These are phyloP conservation scores for Sebastes reedi DNA, from an alignment of 2,797 vertebrate species.

Conservation along the genomic window DNA sequence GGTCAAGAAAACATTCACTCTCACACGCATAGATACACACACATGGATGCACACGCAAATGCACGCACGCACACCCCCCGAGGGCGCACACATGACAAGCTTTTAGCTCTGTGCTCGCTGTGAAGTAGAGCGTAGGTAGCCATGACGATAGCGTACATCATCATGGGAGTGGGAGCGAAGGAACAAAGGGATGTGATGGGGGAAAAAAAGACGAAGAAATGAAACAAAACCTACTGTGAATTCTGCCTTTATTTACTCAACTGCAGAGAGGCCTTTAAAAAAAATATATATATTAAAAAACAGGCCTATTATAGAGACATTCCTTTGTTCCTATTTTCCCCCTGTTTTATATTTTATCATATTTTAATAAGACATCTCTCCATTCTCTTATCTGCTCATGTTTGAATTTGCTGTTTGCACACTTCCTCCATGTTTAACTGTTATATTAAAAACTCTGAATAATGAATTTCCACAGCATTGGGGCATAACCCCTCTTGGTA, in stretches of 20 bases:
- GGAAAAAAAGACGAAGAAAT: neutral
- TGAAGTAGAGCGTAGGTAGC: constrained; percentile 47
- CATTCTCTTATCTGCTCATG: neutral
- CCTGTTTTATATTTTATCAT: neutral
- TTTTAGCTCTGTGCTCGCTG: constrained; percentile 7
- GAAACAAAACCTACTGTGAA: neutral
- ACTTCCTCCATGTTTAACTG: neutral
- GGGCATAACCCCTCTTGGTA: neutral
- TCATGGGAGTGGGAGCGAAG: constrained; percentile 7
- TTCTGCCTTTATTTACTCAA: neutral
- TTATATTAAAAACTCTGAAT: neutral
- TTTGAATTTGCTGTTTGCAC: neutral
- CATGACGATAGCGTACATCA: constrained; percentile 2
- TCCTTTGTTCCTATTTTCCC: neutral
- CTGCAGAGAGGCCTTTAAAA: neutral
- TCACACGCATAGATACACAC: neutral
- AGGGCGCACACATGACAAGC: neutral
- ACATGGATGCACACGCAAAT: constrained; percentile 20
- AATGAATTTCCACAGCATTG: neutral
- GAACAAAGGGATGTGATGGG: neutral
- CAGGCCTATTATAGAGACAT: neutral
- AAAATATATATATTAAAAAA: neutral
- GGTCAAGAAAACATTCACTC: constrained; percentile 20
- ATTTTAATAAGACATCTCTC: neutral
- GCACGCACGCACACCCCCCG: constrained; percentile 1